A percentile compares a stretch with the other conserved stretches of the same genome.
Conservation (phyloP, 2,888 invertebrate species). For the Drosophila mulleri region DNA sequence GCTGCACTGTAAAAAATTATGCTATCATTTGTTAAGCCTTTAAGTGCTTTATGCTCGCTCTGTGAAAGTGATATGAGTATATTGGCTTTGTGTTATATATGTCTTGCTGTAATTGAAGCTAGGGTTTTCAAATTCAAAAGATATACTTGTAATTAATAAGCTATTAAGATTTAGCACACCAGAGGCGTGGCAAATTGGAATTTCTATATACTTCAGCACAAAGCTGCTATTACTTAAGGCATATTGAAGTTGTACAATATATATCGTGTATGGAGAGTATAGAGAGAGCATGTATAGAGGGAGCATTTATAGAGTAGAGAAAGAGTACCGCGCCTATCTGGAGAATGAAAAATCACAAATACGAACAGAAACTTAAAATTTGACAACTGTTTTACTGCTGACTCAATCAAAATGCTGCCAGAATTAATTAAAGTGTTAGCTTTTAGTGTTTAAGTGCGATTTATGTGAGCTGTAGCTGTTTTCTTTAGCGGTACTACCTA, state of each 20-base stretch:
- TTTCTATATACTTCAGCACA: neutral
- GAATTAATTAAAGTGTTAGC: neutral
- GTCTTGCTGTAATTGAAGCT: no score
- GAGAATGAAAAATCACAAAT: neutral
- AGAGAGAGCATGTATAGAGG: no score
- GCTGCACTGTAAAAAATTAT: constrained; percentile 5
- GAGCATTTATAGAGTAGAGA: no score
- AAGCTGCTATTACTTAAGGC: neutral
- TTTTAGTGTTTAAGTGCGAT: neutral
- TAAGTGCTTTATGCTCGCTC: no score
- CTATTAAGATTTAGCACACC: neutral
- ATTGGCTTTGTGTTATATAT: no score
- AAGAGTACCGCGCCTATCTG: no score
- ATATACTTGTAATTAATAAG: no score
- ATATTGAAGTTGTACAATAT: neutral
- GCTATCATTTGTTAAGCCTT: neutral
- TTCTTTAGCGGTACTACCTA: neutral
- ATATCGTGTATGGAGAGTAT: no score
- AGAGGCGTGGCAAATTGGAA: neutral
- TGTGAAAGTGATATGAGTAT: no score
- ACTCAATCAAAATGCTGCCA: neutral
- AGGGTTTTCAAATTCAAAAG: neutral
- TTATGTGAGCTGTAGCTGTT: neutral
- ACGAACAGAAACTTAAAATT: no score
- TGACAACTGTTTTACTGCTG: neutral